phyloP scores from a whole-genome alignment of 2,888 invertebrate genomes.

The Phrixothrix hirtus region DNA sequence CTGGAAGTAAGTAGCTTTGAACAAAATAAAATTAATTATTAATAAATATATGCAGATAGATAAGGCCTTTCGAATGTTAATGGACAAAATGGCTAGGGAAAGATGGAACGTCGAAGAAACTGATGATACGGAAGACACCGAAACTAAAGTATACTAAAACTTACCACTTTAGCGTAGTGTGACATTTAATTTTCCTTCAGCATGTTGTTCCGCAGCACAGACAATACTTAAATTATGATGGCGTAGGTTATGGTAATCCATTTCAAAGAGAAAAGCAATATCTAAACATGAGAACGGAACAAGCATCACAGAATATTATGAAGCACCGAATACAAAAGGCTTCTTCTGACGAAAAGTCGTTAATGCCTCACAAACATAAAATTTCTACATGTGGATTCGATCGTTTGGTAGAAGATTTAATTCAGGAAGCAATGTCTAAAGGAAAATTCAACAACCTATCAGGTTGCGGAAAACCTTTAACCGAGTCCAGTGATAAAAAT shows the following conservation, averaged over 20 bases:
- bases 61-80: constrained; percentile 72
- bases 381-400: constrained; percentile 80
- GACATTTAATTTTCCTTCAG: constrained; percentile 50
- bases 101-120: constrained; percentile 58
- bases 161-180: too few relatives aligned
- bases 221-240: constrained; percentile 79
- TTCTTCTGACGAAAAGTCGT: constrained; percentile 63
- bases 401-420: constrained; percentile 86
- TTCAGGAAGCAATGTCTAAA: constrained; percentile 86
- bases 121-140: constrained; percentile 61
- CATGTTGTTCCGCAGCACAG: constrained; percentile 89
- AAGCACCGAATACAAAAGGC: constrained; percentile 65
- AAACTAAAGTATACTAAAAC: constrained; percentile 71
- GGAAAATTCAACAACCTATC: constrained; percentile 86
- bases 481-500: constrained; percentile 67
- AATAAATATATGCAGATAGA: constrained; percentile 60
- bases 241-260: constrained; percentile 78
- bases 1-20: background rate
- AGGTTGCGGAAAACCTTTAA: constrained; percentile 81
- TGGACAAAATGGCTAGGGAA: constrained; percentile 68
- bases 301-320: constrained; percentile 70
- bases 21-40: constrained; percentile 1
- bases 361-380: constrained; percentile 71
- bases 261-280: constrained; percentile 79
- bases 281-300: constrained; percentile 66